Base-by-base conservation (phyloP, 1,140 invertebrate genomes). In the Telenomus remus region DNA sequence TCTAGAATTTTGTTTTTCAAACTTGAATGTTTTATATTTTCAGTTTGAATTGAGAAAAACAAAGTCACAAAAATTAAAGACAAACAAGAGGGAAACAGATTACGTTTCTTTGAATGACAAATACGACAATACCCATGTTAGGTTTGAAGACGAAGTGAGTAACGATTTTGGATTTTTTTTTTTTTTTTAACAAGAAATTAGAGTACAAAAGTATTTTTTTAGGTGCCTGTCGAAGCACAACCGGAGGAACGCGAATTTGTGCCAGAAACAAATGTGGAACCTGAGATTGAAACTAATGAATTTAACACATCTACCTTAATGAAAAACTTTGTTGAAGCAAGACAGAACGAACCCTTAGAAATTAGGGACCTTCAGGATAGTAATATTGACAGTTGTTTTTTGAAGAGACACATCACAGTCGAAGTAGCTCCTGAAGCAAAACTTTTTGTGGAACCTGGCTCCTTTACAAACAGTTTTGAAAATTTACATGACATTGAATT, bases 391-490 rank as follows among this genome's bases (percentile, higher is more conserved):
- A 46, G 53, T 13, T 55, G 56, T 9, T 70, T 27, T 27, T 27
- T 27, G 19, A 27, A 43, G 34, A 80, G 57, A 60, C 65, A 46
- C 3, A 55, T 84, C 8, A 34, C 79, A 0, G 51, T 87, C 4
- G 84, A 87, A 4, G 12, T 87, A 0, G 80, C 76, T n/a, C 42
- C 65, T 0, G 74, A 76, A 0, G 80, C 79, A 0, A 82, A 78
- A 56, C 61, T 87, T 2, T 43, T 85, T 0, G 78, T 73, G 3
- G 48, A 55, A 54, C 73, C 81, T 27, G 19, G 19, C 6, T 27
- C 19, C 19, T 27, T 27, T 27, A 6, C 19, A 27, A 27, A 27
- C 6, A 3, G 2, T 27, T 3, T 27, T 27, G 19, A 27, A 10
- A 81, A 79, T 34, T 54, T 50, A 1, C 9, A 14, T 15, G 6